These are phyloP conservation scores for Acanthoscelides obtectus DNA, from an alignment of 2,888 invertebrate genomes.

Conservation along the genomic window DNA sequence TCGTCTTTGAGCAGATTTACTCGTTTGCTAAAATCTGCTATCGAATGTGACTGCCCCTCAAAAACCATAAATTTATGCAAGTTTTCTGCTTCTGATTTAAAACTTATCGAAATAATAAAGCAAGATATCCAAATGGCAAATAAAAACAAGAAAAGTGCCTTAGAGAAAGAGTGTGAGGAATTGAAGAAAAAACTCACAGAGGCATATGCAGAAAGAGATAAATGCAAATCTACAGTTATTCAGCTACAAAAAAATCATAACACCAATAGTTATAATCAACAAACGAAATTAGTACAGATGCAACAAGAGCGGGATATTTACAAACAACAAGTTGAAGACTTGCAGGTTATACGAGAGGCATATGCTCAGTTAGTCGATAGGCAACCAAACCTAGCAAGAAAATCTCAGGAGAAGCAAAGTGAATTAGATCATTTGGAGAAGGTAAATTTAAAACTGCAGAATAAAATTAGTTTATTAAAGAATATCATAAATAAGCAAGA, in stretches of 20 bases:
- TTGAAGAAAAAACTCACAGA: conserved; percentile 19
- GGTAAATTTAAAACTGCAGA: conserved; percentile 13
- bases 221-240: conserved; percentile 13
- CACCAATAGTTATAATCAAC: conserved; percentile 11
- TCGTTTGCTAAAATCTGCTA: conserved; percentile 14
- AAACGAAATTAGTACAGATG: conserved; percentile 12
- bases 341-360: conserved; percentile 30
- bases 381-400: conserved; percentile 16
- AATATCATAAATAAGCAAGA: conserved; percentile 18
- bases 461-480: conserved; percentile 14
- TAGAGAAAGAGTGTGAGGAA: conserved; percentile 17
- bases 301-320: conserved; percentile 22
- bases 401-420: conserved; percentile 16
- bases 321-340: conserved; percentile 31
- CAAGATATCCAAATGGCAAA: background rate
- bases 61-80: conserved; percentile 1
- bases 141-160: conserved; percentile 3
- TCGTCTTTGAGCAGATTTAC: conserved; percentile 9
- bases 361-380: conserved; percentile 28
- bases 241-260: conserved; percentile 12
- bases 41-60: conserved; percentile 14
- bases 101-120: conserved; percentile 8
- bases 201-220: conserved; percentile 20
- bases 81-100: conserved; percentile 7
- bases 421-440: conserved; percentile 16